Conservation (phyloP, 2,113 vertebrate genomes). For the Pelecanoides urinatrix region DNA sequence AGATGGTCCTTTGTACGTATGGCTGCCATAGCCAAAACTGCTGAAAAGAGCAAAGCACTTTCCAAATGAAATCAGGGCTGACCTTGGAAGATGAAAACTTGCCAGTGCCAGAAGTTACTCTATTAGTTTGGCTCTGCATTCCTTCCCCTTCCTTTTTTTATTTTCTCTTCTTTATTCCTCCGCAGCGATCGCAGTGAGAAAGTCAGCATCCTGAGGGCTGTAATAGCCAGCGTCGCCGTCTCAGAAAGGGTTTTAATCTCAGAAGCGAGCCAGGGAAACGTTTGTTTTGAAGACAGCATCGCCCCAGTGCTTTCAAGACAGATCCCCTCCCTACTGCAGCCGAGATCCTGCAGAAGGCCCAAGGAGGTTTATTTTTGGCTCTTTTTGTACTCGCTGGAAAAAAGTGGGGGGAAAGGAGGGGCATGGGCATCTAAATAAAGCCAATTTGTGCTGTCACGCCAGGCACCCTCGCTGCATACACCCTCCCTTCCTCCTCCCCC, state of each 20-base stretch:
- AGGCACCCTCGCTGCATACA: neutral
- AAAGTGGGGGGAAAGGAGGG: neutral
- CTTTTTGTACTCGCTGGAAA: neutral
- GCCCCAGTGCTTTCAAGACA: neutral
- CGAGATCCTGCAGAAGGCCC: neutral
- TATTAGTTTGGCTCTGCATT: neutral
- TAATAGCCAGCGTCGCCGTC: neutral
- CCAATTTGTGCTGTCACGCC: neutral
- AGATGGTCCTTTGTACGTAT: slow-evolving; percentile 40
- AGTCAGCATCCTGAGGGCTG: neutral
- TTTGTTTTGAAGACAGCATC: neutral
- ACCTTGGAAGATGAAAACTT: slow-evolving; percentile 44
- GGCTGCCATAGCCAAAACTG: slow-evolving; percentile 35
- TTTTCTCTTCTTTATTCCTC: neutral
- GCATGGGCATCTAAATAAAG: neutral
- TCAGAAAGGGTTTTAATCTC: neutral
- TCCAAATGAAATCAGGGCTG: slow-evolving; percentile 28
- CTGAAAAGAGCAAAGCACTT: slow-evolving; percentile 20
- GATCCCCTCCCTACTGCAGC: neutral
- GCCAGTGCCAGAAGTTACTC: neutral
- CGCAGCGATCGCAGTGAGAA: neutral
- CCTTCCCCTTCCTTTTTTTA: neutral
- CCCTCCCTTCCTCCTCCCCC: neutral
- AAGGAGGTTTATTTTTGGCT: neutral
- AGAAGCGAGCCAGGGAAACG: neutral